Base-by-base conservation (phyloP, 1,140 invertebrate species). In the Sarcophaga peregrina region DNA sequence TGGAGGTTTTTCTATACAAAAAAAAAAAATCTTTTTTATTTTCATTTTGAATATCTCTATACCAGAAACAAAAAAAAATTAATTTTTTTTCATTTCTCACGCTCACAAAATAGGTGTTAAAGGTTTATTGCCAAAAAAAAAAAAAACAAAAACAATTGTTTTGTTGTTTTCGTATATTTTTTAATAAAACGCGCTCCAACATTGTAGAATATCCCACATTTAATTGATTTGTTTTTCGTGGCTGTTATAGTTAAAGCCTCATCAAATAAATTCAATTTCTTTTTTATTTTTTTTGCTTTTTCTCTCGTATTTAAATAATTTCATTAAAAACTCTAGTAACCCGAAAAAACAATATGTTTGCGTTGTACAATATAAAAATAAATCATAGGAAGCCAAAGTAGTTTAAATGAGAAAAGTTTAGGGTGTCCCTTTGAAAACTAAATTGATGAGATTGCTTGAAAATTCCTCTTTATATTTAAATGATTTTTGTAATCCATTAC, bases 231-330 rank as follows among this genome's bases (percentile, higher is more conserved):
- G 11, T 13, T 58, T 58, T 58, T 58, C 54, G 54, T 13, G 6
- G 25, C 25, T 37, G 5, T 52, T 10, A 7, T 68, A 20, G 10
- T 68, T 68, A 68, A 68, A 68, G 62, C 62, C 62, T n/a, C n/a
- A 68, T 68, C n/a, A 68, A 68, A 68, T 68, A 68, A 62, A 62
- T 62, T 62, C n/a, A 58, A 15, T 13, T n/a, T 58, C 15, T 58
- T 58, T 3, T 15, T 0, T 58, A 15, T 58, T 13, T 58, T 58
- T 58, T 58, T 3, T 58, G 25, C n/a, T 37, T 37, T 37, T 37
- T 37, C 25, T 37, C 25, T 37, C 25, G 25, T 37, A 37, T 37
- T 37, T 37, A 37, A 37, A 37, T 37, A 37, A 37, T 37, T 37
- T 37, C 25, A 58, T 58, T n/a, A 58, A 58, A 58, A 15, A 13